These are phyloP conservation scores for Chiridota heheva DNA, from an alignment of 35 echinoderm and acorn worm genomes.

Conservation along the genomic window DNA sequence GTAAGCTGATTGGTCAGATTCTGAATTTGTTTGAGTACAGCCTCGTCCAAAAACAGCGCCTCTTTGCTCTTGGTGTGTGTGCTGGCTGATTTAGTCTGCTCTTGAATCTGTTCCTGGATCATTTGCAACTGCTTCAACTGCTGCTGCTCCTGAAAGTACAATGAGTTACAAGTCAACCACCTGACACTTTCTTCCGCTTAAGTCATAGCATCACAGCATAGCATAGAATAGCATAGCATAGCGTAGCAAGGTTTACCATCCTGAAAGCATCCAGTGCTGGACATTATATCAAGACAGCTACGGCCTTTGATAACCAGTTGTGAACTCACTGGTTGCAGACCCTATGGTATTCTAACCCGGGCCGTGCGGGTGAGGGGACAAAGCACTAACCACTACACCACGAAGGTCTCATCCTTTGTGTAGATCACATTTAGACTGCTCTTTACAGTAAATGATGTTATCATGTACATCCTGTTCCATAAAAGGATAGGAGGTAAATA, in stretches of 20 bases:
- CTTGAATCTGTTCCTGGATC: constrained; percentile 83
- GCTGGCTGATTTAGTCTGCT: constrained; percentile 67
- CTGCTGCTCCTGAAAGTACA: constrained; percentile 74
- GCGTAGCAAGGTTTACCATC: too few species aligned
- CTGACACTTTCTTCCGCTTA: neutral
- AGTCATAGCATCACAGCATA: too few species aligned
- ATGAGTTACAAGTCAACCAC: neutral
- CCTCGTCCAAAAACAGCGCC: constrained; percentile 45
- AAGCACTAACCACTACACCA: too few species aligned
- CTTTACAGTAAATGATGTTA: too few species aligned
- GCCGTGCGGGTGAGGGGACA: neutral
- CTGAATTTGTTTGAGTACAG: constrained; percentile 80
- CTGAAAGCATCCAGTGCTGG: too few species aligned
- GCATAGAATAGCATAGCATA: too few species aligned
- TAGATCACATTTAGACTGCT: too few species aligned
- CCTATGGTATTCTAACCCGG: neutral
- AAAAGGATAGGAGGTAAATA: too few species aligned
- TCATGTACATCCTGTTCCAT: too few species aligned
- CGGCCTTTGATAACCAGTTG: too few species aligned
- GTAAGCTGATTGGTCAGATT: constrained; percentile 72
- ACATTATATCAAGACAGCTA: too few species aligned
- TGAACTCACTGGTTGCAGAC: neutral
- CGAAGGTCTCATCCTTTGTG: too few species aligned
- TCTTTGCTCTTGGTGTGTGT: constrained; percentile 26
- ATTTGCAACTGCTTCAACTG: constrained; percentile 89